These are phyloP conservation scores for Arizona elegans DNA, from an alignment of 2,113 vertebrate species.

Conservation along the genomic window DNA sequence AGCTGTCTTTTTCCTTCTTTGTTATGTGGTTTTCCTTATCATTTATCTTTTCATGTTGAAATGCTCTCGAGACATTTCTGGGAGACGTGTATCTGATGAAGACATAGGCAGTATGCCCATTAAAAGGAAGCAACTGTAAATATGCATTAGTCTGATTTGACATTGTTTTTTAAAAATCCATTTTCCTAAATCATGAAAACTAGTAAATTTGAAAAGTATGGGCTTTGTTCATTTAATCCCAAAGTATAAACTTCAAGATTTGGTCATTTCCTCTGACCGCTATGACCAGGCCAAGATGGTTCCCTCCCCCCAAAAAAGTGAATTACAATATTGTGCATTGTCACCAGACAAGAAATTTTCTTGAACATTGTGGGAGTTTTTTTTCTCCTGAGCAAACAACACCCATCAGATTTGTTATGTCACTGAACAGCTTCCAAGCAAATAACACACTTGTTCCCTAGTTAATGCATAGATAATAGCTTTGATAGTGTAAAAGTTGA, in stretches of 20 bases:
- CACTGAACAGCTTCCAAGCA: neutral
- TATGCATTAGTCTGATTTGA: neutral
- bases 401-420: neutral
- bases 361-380: neutral
- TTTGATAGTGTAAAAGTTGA: neutral
- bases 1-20: neutral
- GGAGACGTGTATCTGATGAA: neutral
- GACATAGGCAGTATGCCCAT: neutral
- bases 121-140: neutral
- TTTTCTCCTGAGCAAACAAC: neutral
- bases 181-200: neutral
- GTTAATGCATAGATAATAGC: neutral
- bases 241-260: neutral
- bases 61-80: neutral
- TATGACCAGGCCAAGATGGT: neutral
- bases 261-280: neutral
- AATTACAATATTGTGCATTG: neutral
- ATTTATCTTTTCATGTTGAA: neutral
- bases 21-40: neutral
- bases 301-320: too few species aligned
- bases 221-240: neutral
- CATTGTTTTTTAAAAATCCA: neutral
- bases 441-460: neutral
- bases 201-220: neutral
- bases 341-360: neutral